phyloP scores from a whole-genome alignment of 2,113 vertebrate genomes.

The Theristicus caerulescens region DNA sequence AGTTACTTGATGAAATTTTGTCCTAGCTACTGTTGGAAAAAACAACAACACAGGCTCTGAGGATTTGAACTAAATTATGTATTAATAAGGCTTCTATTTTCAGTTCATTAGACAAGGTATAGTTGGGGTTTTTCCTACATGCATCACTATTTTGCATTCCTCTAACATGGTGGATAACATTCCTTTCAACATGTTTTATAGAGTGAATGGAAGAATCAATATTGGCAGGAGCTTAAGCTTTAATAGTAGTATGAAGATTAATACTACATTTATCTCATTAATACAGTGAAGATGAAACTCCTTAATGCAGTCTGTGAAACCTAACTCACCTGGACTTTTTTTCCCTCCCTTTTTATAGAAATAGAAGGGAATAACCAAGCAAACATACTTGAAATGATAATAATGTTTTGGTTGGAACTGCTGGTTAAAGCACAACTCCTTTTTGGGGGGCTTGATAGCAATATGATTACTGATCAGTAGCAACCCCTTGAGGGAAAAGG shows the following conservation, averaged over 20 bases:
- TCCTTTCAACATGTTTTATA: background rate
- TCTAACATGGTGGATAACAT: background rate
- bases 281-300: background rate
- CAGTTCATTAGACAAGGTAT: background rate
- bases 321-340: background rate
- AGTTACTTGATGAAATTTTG: background rate
- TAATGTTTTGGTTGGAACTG: background rate
- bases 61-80: background rate
- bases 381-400: background rate
- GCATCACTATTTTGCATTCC: background rate
- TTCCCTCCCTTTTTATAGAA: background rate
- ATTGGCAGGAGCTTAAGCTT: background rate
- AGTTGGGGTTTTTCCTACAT: fast-evolving
- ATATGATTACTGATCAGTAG: background rate
- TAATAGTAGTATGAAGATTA: background rate
- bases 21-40: background rate
- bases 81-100: background rate
- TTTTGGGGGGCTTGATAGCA: background rate
- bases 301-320: background rate
- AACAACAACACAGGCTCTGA: background rate
- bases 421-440: background rate
- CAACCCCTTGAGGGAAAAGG: background rate
- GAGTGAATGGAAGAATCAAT: background rate
- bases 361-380: background rate
- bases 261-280: background rate